Evolutionary conservation across 2,113 vertebrate species (phyloP), one percentile per base, ranked within the genome.

Genomic region (Paralichthys olivaceus): DNA sequence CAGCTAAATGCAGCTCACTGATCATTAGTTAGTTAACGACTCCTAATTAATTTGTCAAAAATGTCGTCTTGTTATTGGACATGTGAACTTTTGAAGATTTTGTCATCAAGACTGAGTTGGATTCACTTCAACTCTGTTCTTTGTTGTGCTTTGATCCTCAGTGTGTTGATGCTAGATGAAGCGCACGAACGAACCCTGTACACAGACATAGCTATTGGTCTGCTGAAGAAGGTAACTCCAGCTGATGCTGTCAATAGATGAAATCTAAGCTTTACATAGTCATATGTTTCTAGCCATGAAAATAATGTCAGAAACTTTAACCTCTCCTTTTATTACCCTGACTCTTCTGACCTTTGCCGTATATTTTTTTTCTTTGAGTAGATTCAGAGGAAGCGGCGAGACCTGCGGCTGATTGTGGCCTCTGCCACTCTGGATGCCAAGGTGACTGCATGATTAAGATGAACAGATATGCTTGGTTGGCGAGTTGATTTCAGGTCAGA

Each of bases 341-440:
- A 6, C 45, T 49, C 15, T 7, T 1, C 49, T 53, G 9, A 20
- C 49, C 14, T 9, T n/a, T 20, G 13, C 13, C 14, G 14, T 5
- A 15, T 60, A 28, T 60, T 20, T 15, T 7, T 9, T 5, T 37
- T 49, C 58, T 47, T 56, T 58, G 69, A 32, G 23, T 75, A 99
- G 98, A 93, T 99, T 93, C 98, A 99, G 82, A 99, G 96, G 92
- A 99, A 99, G 75, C 94, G 98, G 77, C 95, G 95, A 57, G 98
- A 99, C 87, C 95, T 99, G 80, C 93, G 98, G 22, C 76, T 99
- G 85, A 97, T 99, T 49, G 96, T 99, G 53, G 96, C 98, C 64
- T 99, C 98, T 55, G 98, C 98, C 28, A 99, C 98, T n/a, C 90
- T 99, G 90, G 98, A 99, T 88, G 98, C 98, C 77, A 97, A 99